Evolutionary conservation across 2,113 vertebrate genomes (phyloP).

Genomic region (Mesitornis unicolor): DNA sequence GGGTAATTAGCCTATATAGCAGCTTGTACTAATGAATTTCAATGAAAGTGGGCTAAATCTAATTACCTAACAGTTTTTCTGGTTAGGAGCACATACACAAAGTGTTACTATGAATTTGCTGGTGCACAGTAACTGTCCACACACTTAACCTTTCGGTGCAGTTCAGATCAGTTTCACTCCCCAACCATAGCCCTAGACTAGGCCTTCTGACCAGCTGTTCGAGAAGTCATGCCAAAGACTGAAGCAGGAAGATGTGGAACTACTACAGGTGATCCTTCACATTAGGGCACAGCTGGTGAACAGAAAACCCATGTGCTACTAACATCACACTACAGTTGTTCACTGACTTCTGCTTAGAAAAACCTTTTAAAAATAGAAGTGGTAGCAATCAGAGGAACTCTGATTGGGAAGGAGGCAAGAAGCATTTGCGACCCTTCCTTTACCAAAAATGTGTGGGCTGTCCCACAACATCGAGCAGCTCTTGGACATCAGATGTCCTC

Average conservation of each 20-base stretch:
- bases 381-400: not conserved
- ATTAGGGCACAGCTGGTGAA: not conserved
- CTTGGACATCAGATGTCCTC: not conserved
- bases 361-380: not conserved
- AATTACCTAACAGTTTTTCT: slow-evolving; percentile 2
- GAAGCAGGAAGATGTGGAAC: not conserved
- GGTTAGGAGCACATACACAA: not conserved
- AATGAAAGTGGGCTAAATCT: not conserved
- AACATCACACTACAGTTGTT: not conserved
- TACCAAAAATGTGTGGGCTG: not conserved
- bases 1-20: not conserved
- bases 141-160: not conserved
- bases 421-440: not conserved
- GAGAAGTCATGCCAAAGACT: not conserved
- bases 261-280: not conserved
- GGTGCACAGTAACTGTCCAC: not conserved
- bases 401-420: not conserved
- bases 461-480: not conserved
- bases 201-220: not conserved
- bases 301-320: not conserved
- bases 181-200: not conserved
- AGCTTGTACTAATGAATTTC: not conserved
- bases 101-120: not conserved
- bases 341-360: not conserved
- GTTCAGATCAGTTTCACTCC: not conserved